Evolutionary conservation across 1,140 invertebrate species (phyloP), one percentile per base, ranked within the genome.

Genomic region (Coptotermes formosanus): DNA sequence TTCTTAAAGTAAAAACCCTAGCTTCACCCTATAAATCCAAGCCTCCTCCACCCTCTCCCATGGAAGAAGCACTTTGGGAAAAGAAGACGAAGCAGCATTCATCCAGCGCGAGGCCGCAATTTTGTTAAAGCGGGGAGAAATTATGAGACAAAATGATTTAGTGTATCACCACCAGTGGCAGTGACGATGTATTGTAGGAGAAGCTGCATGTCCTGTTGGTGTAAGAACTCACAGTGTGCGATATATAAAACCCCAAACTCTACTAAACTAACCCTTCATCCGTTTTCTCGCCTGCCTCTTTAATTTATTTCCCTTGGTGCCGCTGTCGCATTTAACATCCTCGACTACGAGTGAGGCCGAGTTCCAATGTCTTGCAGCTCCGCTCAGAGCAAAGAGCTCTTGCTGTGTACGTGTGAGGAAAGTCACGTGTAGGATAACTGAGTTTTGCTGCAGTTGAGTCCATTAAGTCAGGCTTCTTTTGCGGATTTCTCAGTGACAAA

Each of bases 101-200:
- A 55, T 55, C 52, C 52, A 55, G 19, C 14, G 64, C n/a, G 25
- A 30, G 64, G 8, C 64, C 64, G 64, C 64, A 75, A 75, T 75
- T 75, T 75, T 75, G 64, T 75, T 75, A 75, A 75, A 75, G 64
- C 64, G n/a, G 25, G n/a, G 64, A 75, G 64, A 75, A 75, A 75
- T 75, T 75, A 75, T 75, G 64, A 75, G 64, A 75, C 64, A 75
- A 75, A 75, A 75, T 75, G 64, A 75, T 75, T 75, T 75, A 75
- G 52, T 55, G 52, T 55, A 55, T 55, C 52, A 55, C 52, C 52
- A 55, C 14, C 52, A 55, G 52, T 55, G 52, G 52, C 64, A 75
- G 64, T 30, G 25, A 25, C 64, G 64, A 75, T 30, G 64, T 30
- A 75, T 75, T 75, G 64, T 75, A 75, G 64, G 25, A 75, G n/a